Evolutionary conservation across 2,113 vertebrate genomes (phyloP).

Genomic region (Uria lomvia): DNA sequence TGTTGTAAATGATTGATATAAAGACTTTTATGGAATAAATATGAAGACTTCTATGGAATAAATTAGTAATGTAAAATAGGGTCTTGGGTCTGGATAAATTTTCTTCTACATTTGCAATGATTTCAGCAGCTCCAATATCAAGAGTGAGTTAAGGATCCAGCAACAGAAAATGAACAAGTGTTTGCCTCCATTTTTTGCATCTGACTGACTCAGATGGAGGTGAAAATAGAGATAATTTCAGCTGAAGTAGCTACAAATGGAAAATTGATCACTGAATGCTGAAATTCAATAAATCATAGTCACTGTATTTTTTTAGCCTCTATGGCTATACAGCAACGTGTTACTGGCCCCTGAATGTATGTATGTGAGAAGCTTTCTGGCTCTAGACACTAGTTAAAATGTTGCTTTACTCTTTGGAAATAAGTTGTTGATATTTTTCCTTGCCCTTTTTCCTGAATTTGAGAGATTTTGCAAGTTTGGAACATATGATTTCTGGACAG

Average conservation of each 20-base stretch:
- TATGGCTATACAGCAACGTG: neutral
- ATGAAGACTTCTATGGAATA: neutral
- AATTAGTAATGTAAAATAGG: neutral
- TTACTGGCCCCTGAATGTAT: neutral
- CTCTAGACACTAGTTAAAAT: neutral
- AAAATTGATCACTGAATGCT: neutral
- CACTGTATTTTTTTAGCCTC: neutral
- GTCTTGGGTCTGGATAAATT: neutral
- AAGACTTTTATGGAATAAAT: neutral
- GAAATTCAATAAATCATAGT: neutral
- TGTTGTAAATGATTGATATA: neutral
- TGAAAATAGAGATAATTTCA: neutral
- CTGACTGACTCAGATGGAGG: neutral
- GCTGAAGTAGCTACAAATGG: neutral
- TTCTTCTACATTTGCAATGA: neutral
- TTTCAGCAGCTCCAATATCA: neutral
- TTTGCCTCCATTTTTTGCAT: neutral
- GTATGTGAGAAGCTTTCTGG: neutral
- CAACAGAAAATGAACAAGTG: neutral
- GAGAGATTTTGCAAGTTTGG: neutral
- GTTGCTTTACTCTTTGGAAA: neutral
- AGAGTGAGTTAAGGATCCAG: neutral
- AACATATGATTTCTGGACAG: neutral
- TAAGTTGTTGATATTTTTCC: neutral
- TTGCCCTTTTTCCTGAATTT: neutral